Conservation (phyloP, 2,888 invertebrate genomes). For the Standfussiana lucernea region DNA sequence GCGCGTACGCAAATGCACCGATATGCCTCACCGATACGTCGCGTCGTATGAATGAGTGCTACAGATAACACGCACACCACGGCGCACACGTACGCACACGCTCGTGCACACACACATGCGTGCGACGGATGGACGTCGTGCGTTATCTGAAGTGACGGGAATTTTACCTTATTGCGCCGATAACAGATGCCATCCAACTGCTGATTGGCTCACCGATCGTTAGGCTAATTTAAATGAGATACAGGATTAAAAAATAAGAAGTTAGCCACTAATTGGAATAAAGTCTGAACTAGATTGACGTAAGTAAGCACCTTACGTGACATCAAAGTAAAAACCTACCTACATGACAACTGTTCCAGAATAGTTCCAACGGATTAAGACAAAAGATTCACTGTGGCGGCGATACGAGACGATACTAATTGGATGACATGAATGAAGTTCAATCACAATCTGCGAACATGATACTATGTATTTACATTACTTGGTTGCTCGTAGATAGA, state of each 20-base stretch:
- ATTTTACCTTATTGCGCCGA: slow-evolving; percentile 70
- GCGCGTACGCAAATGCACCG: slow-evolving; percentile 65
- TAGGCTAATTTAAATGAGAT: slow-evolving; percentile 14
- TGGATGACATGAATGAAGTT: slow-evolving; percentile 50
- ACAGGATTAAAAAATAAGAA: slow-evolving; percentile 26
- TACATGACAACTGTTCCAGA: slow-evolving; percentile 34
- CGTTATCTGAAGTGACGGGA: slow-evolving; percentile 63
- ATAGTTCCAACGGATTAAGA: slow-evolving; percentile 23
- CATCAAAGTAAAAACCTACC: neutral
- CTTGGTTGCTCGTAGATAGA: slow-evolving; percentile 23
- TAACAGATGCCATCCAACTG: slow-evolving; percentile 46
- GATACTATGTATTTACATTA: slow-evolving; percentile 46
- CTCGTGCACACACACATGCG: slow-evolving; percentile 41
- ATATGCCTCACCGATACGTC: slow-evolving; percentile 46
- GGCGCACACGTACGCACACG: slow-evolving; percentile 15
- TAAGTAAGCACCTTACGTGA: slow-evolving; percentile 10
- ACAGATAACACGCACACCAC: slow-evolving; percentile 68
- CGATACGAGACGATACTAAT: slow-evolving; percentile 21
- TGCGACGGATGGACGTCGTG: slow-evolving; percentile 26
- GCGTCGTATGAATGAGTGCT: slow-evolving; percentile 70
- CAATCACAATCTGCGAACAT: slow-evolving; percentile 47
- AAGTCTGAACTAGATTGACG: slow-evolving; percentile 34
- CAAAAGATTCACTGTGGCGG: slow-evolving; percentile 25
- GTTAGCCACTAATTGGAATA: slow-evolving; percentile 34
- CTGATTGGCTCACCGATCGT: slow-evolving; percentile 50